Conservation (phyloP, 2,888 invertebrate genomes). For the Lasioglossum morio region DNA sequence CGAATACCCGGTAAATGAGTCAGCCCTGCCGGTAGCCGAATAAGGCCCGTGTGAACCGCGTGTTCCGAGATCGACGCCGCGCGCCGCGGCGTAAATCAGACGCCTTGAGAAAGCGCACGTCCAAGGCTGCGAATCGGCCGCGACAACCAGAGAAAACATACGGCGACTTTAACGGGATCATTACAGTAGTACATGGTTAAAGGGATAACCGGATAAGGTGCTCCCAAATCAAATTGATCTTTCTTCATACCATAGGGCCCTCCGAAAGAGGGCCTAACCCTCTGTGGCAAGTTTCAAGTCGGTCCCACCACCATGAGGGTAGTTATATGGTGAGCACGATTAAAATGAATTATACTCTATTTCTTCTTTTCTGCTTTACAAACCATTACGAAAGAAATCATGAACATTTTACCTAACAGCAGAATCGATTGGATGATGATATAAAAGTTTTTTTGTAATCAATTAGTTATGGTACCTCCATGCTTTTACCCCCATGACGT, state of each 20-base stretch:
- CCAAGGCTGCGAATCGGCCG: slow-evolving; percentile 14
- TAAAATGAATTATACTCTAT: not conserved
- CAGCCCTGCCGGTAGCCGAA: slow-evolving; percentile 64
- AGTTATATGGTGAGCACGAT: not conserved
- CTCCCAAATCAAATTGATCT: not conserved
- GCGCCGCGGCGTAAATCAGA: slow-evolving; percentile 38
- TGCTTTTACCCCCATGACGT: not conserved
- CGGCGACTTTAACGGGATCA: not conserved
- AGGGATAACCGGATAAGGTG: not conserved
- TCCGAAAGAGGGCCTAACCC: not conserved
- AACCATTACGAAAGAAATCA: not conserved
- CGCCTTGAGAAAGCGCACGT: slow-evolving; percentile 19
- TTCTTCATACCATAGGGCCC: not conserved
- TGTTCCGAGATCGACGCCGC: slow-evolving; percentile 15
- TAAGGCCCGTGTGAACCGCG: slow-evolving; percentile 71
- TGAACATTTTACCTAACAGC: not conserved
- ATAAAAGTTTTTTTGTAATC: not conserved
- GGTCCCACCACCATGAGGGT: not conserved
- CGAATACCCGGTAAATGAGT: slow-evolving; percentile 76
- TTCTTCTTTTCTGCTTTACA: not conserved
- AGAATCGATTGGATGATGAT: not conserved
- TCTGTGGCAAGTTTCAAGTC: not conserved
- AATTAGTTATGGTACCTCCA: not conserved
- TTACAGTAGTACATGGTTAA: not conserved
- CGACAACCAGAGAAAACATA: not conserved